A percentile compares a stretch with the other conserved stretches of the same genome.
Conservation (phyloP, 2,797 vertebrate genomes). For the Tinamus major region DNA sequence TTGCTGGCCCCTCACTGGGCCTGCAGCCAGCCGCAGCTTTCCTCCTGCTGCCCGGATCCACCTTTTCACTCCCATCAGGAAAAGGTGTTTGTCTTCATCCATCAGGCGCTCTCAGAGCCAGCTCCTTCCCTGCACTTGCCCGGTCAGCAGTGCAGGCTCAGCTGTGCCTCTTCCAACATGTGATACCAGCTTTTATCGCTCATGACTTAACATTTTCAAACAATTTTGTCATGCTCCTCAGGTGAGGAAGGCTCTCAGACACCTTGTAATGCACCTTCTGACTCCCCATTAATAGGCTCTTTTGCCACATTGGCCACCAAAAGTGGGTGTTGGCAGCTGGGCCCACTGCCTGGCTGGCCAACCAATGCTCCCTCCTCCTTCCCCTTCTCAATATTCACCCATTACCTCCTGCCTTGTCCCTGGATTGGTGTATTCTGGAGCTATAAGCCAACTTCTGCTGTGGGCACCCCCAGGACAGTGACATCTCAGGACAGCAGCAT, state of each 20-base stretch:
- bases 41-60: background rate
- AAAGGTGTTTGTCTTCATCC: slow-evolving; percentile 64
- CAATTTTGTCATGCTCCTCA: background rate
- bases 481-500: rapidly evolving
- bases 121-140: background rate
- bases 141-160: slow-evolving; percentile 68
- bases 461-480: rapidly evolving
- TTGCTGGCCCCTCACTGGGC: slow-evolving; percentile 27
- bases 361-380: background rate
- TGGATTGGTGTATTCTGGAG: background rate
- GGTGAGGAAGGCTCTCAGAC: background rate
- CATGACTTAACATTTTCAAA: slow-evolving; percentile 1
- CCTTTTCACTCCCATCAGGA: slow-evolving; percentile 32
- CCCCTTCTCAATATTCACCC: rapidly evolving
- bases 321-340: rapidly evolving
- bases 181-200: slow-evolving; percentile 31
- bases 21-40: slow-evolving; percentile 52
- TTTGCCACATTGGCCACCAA: background rate
- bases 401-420: background rate
- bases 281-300: rapidly evolving
- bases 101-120: slow-evolving; percentile 8
- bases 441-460: background rate
- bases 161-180: slow-evolving; percentile 51
- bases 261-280: background rate
- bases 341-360: rapidly evolving